phyloP scores from a whole-genome alignment of 2,797 vertebrate species.

The Phalloptychus januarius region DNA sequence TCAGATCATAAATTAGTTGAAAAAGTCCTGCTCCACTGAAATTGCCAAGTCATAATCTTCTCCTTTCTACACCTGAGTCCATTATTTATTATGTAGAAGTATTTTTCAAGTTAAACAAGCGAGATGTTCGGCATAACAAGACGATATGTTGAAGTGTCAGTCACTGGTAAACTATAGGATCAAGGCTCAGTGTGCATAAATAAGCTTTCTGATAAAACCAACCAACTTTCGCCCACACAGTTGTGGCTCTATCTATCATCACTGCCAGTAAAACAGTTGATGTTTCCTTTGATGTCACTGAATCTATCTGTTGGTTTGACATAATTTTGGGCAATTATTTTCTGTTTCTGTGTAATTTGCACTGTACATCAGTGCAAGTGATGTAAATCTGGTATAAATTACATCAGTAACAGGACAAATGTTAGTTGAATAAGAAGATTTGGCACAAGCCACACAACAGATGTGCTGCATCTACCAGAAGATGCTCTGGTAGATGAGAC shows the following conservation, averaged over 20 bases:
- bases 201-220: background rate
- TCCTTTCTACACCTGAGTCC: background rate
- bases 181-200: background rate
- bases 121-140: background rate
- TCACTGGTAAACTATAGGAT: background rate
- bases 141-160: background rate
- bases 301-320: background rate
- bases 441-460: background rate
- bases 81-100: background rate
- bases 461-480: background rate
- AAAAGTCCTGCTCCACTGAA: background rate
- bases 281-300: no score
- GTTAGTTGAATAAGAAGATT: background rate
- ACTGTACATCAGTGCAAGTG: background rate
- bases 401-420: background rate
- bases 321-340: background rate
- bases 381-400: no score
- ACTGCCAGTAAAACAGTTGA: background rate
- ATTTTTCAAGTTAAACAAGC: background rate
- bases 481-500: background rate
- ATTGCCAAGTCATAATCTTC: background rate
- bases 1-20: background rate
- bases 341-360: background rate
- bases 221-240: background rate
- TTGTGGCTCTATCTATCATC: background rate